A percentile compares a stretch with the other conserved stretches of the same genome.
Evolutionary conservation across 2,888 invertebrate genomes (phyloP).

Genomic region (Tenthredo livida): DNA sequence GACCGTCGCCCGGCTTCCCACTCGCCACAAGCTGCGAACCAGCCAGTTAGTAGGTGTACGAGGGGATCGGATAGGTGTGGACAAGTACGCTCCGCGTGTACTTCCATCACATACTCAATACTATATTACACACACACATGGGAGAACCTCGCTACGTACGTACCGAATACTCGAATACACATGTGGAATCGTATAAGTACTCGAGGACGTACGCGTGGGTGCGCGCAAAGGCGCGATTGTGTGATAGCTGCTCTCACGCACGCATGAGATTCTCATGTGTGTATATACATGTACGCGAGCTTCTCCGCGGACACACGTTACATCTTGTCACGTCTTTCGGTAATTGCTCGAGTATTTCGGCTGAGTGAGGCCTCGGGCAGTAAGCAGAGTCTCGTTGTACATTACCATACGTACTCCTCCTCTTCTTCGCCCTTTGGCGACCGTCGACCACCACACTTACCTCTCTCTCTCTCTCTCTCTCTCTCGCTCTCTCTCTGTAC

Average conservation of each 20-base stretch:
- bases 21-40: constrained; percentile 54
- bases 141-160: background rate
- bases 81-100: constrained; percentile 27
- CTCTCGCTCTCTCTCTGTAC: constrained; percentile 12
- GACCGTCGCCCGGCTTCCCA: constrained; percentile 66
- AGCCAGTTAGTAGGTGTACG: constrained; percentile 20
- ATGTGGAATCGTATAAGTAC: background rate
- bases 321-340: constrained; percentile 54
- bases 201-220: constrained; percentile 32
- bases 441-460: background rate
- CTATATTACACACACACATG: background rate
- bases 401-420: constrained; percentile 49
- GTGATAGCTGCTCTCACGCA: background rate
- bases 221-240: constrained; percentile 35
- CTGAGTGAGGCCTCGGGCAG: constrained; percentile 30
- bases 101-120: background rate
- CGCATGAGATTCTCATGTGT: background rate
- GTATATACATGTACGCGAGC: background rate
- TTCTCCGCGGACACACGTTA: constrained; percentile 23
- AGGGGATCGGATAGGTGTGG: constrained; percentile 50
- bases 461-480: background rate
- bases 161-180: background rate
- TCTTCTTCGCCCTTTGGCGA: constrained; percentile 20
- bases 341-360: constrained; percentile 55
- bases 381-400: background rate